phyloP scores from a whole-genome alignment of 37 sponge, comb jelly and placozoan species.

The Bolinopsis microptera region DNA sequence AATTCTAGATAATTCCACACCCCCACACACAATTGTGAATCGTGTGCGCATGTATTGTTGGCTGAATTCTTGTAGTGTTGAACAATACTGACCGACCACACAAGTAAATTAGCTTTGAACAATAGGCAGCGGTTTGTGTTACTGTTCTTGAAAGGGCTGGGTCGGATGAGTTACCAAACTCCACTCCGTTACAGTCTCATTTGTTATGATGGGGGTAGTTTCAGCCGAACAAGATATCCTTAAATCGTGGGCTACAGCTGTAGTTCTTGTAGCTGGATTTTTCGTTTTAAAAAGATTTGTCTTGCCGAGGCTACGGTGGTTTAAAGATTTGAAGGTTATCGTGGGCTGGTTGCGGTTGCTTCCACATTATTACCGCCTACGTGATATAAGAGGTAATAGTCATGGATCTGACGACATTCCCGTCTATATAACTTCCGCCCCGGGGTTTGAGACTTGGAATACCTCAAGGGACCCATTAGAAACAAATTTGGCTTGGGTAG shows the following conservation, averaged over 20 bases:
- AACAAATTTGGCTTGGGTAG: too few species aligned
- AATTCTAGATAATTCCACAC: not conserved
- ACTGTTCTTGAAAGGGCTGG: too few species aligned
- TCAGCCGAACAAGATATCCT: not conserved
- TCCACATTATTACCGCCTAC: not conserved
- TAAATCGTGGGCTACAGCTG: not conserved
- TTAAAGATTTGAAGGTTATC: not conserved
- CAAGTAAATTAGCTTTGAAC: not conserved
- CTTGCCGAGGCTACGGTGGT: not conserved
- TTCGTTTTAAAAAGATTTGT: not conserved
- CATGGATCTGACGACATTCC: too few species aligned
- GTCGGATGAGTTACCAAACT: too few species aligned
- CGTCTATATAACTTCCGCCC: too few species aligned
- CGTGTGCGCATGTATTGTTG: not conserved
- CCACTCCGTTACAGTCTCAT: too few species aligned
- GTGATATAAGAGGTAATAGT: not conserved
- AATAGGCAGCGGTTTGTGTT: not conserved
- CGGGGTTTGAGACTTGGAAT: not conserved
- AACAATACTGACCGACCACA: not conserved
- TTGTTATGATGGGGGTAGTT: too few species aligned
- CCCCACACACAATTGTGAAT: not conserved
- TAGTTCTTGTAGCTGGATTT: not conserved
- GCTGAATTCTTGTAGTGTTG: not conserved
- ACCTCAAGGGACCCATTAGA: too few species aligned
- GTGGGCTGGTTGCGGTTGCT: not conserved